Conservation (phyloP, 1,140 invertebrate species). For the Macrobrachium rosenbergii region DNA sequence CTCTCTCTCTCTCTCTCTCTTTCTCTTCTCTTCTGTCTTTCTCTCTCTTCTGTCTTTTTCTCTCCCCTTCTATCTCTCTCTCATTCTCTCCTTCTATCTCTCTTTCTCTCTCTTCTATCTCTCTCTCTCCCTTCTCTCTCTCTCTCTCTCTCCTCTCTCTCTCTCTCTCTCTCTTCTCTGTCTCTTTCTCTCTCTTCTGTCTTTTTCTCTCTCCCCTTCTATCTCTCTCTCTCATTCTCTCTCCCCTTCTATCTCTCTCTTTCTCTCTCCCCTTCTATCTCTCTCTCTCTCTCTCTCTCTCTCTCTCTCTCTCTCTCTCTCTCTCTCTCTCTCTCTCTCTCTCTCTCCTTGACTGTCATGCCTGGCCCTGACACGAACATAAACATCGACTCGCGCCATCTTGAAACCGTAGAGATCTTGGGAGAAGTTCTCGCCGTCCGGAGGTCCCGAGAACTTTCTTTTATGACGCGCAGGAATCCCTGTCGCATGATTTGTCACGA, state of each 20-base stretch:
- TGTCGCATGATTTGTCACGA: too few relatives aligned
- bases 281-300: not conserved
- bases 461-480: too few relatives aligned
- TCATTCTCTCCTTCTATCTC: conserved; percentile 10
- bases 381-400: not conserved
- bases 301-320: conserved; percentile 16
- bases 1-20: conserved; percentile 25
- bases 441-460: too few relatives aligned
- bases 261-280: not conserved
- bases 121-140: not conserved
- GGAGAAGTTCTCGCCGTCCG: too few relatives aligned
- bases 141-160: conserved; percentile 19
- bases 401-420: too few relatives aligned
- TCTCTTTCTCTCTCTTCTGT: not conserved
- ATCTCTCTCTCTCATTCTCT: too few relatives aligned
- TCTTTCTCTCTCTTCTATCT: too few relatives aligned
- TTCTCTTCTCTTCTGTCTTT: not conserved
- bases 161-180: conserved; percentile 11
- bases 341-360: not conserved
- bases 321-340: conserved; percentile 28
- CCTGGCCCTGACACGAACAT: not conserved
- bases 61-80: conserved; percentile 13
- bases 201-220: too few relatives aligned
- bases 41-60: conserved; percentile 8
- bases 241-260: not conserved